Evolutionary conservation across 2,888 invertebrate species (phyloP).

Genomic region (Coremacera marginata): DNA sequence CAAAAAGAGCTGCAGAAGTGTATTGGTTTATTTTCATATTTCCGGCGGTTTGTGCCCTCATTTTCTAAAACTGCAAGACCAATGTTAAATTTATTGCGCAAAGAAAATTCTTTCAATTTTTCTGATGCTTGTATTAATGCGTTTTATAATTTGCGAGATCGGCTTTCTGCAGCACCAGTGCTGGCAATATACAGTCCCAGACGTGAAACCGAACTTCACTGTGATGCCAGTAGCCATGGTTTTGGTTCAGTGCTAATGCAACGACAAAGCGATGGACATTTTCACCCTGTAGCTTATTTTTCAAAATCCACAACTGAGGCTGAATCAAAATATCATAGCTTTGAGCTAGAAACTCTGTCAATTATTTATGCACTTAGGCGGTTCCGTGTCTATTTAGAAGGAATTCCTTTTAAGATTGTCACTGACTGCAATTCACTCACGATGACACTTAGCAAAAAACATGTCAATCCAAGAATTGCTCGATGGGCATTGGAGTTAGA

Average conservation of each 20-base stretch:
- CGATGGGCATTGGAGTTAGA: slow-evolving; percentile 36
- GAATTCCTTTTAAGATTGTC: no score
- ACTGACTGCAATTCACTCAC: no score
- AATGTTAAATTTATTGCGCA: slow-evolving; percentile 12
- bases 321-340: no score
- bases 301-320: no score
- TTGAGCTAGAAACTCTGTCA: no score
- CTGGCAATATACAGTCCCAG: neutral
- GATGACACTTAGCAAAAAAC: no score
- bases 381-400: no score
- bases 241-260: slow-evolving; percentile 40
- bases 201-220: slow-evolving; percentile 33
- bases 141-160: slow-evolving; percentile 6
- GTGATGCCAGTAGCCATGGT: slow-evolving; percentile 38
- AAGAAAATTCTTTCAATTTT: slow-evolving; percentile 8
- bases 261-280: slow-evolving; percentile 17
- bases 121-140: neutral
- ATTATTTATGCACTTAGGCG: no score
- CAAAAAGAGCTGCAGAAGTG: slow-evolving; percentile 20
- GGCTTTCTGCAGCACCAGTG: neutral
- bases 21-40: slow-evolving; percentile 31
- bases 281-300: slow-evolving; percentile 17
- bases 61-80: slow-evolving; percentile 24
- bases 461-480: no score
- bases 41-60: slow-evolving; percentile 18